phyloP scores from a whole-genome alignment of 1,140 invertebrate species.

The Paralvinella palmiformis region DNA sequence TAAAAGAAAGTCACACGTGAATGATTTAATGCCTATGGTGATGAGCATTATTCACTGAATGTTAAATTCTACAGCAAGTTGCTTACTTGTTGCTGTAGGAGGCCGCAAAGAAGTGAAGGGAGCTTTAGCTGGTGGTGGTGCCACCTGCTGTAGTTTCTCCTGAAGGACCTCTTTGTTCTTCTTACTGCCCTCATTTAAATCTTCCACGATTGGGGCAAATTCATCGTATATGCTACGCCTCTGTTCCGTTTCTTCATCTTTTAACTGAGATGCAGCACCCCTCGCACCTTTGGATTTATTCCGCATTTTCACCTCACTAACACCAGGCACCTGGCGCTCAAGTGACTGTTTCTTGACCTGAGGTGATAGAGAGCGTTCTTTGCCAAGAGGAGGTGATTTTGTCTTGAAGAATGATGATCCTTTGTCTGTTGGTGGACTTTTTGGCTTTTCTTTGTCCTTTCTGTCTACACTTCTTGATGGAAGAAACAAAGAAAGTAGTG shows the following conservation, averaged over 20 bases:
- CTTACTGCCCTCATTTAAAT: slow-evolving; percentile 21
- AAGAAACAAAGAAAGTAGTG: slow-evolving; percentile 34
- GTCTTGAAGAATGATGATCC: too few relatives aligned
- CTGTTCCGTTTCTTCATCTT: neutral
- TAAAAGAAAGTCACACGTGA: too few relatives aligned
- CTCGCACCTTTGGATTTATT: neutral
- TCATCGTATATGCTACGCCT: slow-evolving; percentile 18
- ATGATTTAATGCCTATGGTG: too few relatives aligned
- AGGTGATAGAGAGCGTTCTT: neutral
- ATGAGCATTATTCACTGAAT: too few relatives aligned
- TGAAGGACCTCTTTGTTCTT: slow-evolving; percentile 28
- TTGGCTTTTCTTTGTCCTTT: slow-evolving; percentile 4
- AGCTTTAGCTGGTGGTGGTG: slow-evolving; percentile 19
- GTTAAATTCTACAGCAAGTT: too few relatives aligned
- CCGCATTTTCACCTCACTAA: neutral
- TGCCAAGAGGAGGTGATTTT: neutral
- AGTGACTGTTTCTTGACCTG: slow-evolving; percentile 22
- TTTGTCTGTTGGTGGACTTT: too few relatives aligned
- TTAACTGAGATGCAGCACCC: neutral
- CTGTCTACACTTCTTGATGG: slow-evolving; percentile 32
- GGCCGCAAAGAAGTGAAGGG: slow-evolving; percentile 19
- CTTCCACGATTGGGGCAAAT: slow-evolving; percentile 29
- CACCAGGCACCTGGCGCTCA: neutral
- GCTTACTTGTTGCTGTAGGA: slow-evolving; percentile 39
- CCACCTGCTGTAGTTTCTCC: slow-evolving; percentile 10